Evolutionary conservation across 2,797 vertebrate genomes (phyloP).

Genomic region (Argya squamiceps): DNA sequence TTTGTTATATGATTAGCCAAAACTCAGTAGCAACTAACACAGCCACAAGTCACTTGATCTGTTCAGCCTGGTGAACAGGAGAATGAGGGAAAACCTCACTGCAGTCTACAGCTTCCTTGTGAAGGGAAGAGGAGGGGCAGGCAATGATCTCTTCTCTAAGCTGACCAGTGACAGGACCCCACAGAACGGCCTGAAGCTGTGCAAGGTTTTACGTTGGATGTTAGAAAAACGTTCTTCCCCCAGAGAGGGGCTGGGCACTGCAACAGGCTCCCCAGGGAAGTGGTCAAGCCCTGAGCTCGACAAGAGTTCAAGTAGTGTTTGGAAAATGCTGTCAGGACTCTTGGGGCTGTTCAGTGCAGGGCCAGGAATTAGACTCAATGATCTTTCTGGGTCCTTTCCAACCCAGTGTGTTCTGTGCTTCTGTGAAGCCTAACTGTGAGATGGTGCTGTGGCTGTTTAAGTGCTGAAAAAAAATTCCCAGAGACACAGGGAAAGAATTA

Average conservation of each 20-base stretch:
- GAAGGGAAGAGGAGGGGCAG: background rate
- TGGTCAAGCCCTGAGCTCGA: background rate
- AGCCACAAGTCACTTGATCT: background rate
- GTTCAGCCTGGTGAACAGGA: background rate
- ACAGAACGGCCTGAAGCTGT: background rate
- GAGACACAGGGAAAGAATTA: background rate
- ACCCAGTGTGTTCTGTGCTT: background rate
- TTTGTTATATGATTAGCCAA: background rate
- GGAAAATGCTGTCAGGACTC: background rate
- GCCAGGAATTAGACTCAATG: rapidly evolving
- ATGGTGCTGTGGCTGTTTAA: background rate
- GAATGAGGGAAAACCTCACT: background rate
- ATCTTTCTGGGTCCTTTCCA: background rate
- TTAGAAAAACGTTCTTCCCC: background rate
- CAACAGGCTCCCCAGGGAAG: background rate
- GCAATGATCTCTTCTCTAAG: background rate
- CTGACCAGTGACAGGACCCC: background rate
- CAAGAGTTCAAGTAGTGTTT: background rate
- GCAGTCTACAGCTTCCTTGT: background rate
- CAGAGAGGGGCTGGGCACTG: background rate
- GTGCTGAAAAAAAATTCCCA: background rate
- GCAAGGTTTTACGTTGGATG: background rate
- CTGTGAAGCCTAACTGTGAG: background rate
- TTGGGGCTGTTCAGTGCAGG: background rate
- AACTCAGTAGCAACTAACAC: background rate